Conservation (phyloP, 2,797 vertebrate genomes). For the Erethizon dorsatum region DNA sequence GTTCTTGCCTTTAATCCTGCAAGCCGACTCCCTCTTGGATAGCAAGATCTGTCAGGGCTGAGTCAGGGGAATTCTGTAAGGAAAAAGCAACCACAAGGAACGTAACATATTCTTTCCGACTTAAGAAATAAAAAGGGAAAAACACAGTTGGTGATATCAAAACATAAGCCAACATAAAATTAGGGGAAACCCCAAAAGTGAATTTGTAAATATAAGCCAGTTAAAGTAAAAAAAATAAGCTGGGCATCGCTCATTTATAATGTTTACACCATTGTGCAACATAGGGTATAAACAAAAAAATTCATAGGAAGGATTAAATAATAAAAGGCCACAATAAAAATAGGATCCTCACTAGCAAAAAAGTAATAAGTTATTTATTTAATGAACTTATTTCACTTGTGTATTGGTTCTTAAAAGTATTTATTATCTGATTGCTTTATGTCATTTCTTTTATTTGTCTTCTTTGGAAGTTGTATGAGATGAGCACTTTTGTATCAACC, state of each 20-base stretch:
- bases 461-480: conserved; percentile 35
- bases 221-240: conserved; percentile 66
- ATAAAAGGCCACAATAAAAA: conserved; percentile 48
- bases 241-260: conserved; percentile 17
- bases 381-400: conserved; percentile 32
- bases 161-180: conserved; percentile 82
- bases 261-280: not conserved
- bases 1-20: conserved; percentile 94
- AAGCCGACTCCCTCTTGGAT: conserved; percentile 91
- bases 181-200: conserved; percentile 72
- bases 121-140: conserved; percentile 84
- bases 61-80: conserved; percentile 91
- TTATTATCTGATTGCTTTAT: conserved; percentile 18
- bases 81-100: conserved; percentile 90
- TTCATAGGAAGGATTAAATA: not conserved
- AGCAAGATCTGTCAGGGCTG: conserved; percentile 91
- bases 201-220: conserved; percentile 72
- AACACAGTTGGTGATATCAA: conserved; percentile 83
- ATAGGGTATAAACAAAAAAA: not conserved
- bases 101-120: conserved; percentile 87
- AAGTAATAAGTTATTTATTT: conserved; percentile 49
- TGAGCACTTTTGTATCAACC: conserved; percentile 28
- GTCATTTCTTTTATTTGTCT: conserved; percentile 39
- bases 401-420: not conserved
- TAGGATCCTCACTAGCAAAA: not conserved